Conservation (phyloP, 2,113 vertebrate genomes). For the Ailuropoda melanoleuca region DNA sequence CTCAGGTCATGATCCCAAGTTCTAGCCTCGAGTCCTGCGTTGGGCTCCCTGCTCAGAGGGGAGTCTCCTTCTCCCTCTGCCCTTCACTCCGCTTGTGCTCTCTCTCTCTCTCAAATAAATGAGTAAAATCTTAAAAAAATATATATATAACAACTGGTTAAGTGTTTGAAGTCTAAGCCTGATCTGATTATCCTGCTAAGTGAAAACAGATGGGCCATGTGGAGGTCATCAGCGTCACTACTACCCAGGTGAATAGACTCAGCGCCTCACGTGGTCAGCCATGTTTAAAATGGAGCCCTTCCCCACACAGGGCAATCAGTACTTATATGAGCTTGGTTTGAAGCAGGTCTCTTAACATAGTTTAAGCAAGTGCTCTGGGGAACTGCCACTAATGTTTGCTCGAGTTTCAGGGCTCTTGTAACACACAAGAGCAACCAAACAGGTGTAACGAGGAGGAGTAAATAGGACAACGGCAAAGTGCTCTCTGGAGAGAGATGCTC, state of each 20-base stretch:
- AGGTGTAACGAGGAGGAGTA: conserved; percentile 37
- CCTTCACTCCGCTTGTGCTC: neutral
- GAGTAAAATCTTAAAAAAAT: neutral
- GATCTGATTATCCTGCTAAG: neutral
- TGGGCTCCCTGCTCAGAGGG: neutral
- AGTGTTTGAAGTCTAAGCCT: neutral
- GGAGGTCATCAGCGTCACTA: neutral
- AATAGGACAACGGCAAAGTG: conserved; percentile 43
- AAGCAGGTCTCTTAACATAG: neutral
- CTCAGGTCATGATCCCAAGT: neutral
- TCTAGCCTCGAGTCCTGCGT: accelerated
- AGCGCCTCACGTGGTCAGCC: neutral
- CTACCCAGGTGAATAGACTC: neutral
- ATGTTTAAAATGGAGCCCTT: neutral
- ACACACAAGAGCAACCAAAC: neutral
- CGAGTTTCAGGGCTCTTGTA: neutral
- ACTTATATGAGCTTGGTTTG: neutral
- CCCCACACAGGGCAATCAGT: no score
- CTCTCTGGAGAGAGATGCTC: conserved; percentile 41
- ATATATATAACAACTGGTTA: no score
- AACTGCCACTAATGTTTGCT: neutral
- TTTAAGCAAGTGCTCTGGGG: conserved; percentile 9
- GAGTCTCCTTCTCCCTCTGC: neutral
- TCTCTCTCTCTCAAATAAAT: neutral
- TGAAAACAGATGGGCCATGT: neutral